Evolutionary conservation across 1,140 invertebrate species (phyloP).

Genomic region (Lasioglossum albipes): DNA sequence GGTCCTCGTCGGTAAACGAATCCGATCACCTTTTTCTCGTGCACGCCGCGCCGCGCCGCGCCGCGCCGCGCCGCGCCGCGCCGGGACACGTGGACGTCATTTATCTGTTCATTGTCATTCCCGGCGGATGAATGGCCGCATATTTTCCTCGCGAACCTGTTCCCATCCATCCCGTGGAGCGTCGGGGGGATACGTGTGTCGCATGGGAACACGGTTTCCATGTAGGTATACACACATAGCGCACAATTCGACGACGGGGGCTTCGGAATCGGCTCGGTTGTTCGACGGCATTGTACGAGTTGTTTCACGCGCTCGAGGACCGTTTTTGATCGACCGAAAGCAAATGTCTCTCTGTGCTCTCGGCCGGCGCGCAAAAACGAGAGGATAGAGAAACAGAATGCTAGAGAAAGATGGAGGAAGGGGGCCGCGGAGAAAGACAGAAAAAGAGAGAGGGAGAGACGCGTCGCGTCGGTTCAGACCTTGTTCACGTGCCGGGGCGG

Average conservation of each 20-base stretch:
- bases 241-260: no score
- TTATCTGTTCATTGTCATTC: constrained; percentile 33
- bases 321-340: constrained; percentile 24
- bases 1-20: not conserved
- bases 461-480: no score
- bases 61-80: no score
- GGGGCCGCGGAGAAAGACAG: no score
- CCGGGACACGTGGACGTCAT: constrained; percentile 2
- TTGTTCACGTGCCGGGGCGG: not conserved
- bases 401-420: no score
- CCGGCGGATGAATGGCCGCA: constrained; percentile 23
- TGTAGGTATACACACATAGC: no score
- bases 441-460: no score
- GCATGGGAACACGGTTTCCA: constrained; percentile 13
- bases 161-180: not conserved
- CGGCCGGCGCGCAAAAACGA: not conserved
- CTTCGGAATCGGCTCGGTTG: not conserved
- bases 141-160: constrained; percentile 26
- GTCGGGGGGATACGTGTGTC: constrained; percentile 8
- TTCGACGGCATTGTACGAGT: not conserved
- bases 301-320: not conserved
- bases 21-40: constrained; percentile 7
- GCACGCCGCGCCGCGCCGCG: no score
- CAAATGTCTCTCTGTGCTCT: not conserved
- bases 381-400: not conserved